Conservation (phyloP, 2,113 vertebrate genomes). For the Rhadina sibilatrix region DNA sequence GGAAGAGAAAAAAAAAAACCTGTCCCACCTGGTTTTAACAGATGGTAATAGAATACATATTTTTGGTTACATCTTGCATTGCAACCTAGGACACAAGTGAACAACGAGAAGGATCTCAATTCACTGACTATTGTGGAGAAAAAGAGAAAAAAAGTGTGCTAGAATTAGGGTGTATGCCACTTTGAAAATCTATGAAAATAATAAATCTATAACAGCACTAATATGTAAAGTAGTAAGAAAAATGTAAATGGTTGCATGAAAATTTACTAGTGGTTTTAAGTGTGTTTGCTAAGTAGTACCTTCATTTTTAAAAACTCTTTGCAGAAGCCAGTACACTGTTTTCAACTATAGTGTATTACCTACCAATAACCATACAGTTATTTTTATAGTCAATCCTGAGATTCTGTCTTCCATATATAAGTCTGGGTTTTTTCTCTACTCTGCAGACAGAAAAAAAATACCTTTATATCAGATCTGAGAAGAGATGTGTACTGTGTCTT, state of each 20-base stretch:
- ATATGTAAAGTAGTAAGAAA: background rate
- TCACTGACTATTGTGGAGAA: background rate
- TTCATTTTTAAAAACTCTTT: background rate
- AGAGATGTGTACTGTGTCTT: background rate
- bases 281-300: background rate
- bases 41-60: background rate
- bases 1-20: background rate
- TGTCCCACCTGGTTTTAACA: background rate
- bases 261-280: background rate
- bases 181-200: background rate
- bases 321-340: background rate
- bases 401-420: background rate
- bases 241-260: background rate
- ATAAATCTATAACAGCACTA: background rate
- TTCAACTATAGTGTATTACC: background rate
- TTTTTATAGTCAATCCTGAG: background rate
- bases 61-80: background rate
- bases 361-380: background rate
- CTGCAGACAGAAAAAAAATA: background rate
- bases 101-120: background rate
- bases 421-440: background rate
- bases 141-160: background rate
- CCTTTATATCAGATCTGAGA: background rate
- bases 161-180: background rate
- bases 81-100: background rate